phyloP scores from a whole-genome alignment of 2,797 vertebrate species.

The Crax fasciolata region DNA sequence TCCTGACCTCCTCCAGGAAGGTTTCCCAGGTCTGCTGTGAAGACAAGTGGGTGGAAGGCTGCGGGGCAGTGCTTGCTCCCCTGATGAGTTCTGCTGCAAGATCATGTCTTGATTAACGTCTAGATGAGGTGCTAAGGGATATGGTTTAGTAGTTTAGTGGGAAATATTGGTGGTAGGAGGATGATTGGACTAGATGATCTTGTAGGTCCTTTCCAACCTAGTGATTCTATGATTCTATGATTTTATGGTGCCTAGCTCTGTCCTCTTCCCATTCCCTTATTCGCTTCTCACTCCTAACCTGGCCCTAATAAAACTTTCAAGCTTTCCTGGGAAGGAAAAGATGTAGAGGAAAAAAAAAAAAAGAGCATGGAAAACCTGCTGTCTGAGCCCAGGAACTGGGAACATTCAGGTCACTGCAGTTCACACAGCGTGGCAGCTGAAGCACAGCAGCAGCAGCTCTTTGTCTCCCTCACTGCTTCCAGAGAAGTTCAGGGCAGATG shows the following conservation, averaged over 20 bases:
- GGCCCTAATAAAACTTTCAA: not conserved
- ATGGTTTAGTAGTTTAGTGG: no score
- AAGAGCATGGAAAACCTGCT: not conserved
- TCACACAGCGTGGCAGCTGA: not conserved
- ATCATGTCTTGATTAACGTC: not conserved
- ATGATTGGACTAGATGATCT: no score
- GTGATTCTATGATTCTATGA: no score
- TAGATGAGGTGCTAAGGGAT: no score
- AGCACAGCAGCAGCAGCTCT: fast-evolving
- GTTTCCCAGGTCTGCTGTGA: not conserved
- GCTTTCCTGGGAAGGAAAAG: not conserved
- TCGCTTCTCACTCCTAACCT: not conserved
- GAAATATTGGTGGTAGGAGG: no score
- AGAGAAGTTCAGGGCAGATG: not conserved
- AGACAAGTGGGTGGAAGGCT: not conserved
- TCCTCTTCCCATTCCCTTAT: not conserved
- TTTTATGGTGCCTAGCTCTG: not conserved
- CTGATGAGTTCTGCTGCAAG: not conserved
- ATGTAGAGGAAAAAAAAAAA: not conserved
- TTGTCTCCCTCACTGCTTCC: not conserved
- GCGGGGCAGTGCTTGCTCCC: not conserved
- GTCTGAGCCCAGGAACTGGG: not conserved
- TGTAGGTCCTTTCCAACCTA: no score
- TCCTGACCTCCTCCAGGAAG: not conserved
- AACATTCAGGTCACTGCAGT: not conserved